Evolutionary conservation across 2,113 vertebrate genomes (phyloP).

Genomic region (Taurulus bubalis): DNA sequence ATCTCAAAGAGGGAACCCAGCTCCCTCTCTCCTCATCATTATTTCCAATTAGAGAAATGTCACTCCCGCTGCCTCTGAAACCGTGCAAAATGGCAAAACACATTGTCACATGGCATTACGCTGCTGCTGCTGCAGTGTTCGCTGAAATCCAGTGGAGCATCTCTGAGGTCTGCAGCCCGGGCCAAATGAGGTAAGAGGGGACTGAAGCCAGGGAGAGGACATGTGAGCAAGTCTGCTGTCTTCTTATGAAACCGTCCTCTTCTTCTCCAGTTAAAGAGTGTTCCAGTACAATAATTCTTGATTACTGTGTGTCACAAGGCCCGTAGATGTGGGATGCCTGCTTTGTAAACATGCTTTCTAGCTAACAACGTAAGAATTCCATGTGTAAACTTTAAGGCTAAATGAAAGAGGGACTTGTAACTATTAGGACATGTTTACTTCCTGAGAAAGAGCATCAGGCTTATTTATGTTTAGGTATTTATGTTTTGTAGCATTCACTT

Average conservation of each 20-base stretch:
- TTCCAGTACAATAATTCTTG: background rate
- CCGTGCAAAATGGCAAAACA: conserved; percentile 72
- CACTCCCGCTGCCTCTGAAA: conserved; percentile 51
- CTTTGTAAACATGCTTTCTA: background rate
- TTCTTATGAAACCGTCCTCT: conserved; percentile 4
- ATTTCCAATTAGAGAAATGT: conserved; percentile 74
- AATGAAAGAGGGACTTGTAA: background rate
- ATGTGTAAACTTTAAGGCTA: background rate
- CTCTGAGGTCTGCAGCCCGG: conserved; percentile 37
- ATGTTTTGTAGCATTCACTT: background rate
- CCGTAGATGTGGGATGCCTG: background rate
- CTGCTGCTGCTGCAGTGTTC: conserved; percentile 46
- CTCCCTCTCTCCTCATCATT: conserved; percentile 64
- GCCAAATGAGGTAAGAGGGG: conserved; percentile 56
- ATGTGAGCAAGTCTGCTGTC: background rate
- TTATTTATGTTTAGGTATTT: background rate
- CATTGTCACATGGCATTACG: conserved; percentile 74
- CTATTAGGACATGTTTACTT: background rate
- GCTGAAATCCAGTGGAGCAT: conserved; percentile 67
- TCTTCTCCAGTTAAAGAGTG: background rate
- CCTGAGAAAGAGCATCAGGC: background rate
- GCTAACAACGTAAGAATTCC: background rate
- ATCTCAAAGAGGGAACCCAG: conserved; percentile 20
- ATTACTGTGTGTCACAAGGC: background rate
- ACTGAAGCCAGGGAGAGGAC: conserved; percentile 34